Base-by-base conservation (phyloP, 2,888 invertebrate species). In the Hypomecis atomaria region DNA sequence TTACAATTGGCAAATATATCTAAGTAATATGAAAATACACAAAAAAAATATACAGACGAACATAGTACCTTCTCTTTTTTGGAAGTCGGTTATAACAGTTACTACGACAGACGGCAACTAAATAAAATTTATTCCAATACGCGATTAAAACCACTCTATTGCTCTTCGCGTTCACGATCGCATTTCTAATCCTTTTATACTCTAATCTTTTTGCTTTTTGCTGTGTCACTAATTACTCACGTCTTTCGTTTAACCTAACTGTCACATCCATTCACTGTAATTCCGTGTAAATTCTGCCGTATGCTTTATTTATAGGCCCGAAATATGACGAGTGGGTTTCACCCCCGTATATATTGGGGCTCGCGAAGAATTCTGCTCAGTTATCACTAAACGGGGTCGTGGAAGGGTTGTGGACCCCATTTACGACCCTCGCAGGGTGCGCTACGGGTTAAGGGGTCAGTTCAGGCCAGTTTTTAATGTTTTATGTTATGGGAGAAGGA, bases 261-360 rank as follows among this genome's bases (percentile, higher is more conserved):
- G 59, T 37, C 64, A 60, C 56, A 52, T 65, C 64, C 42, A 53
- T 36, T 11, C 11, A 4, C 42, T 23, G 23, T 59, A 59, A 5
- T 38, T 59, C 54, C 1, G 45, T 13, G 56, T 53, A 13, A 33
- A 33, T 36, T 13, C 52, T 34, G 23, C 7, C 43, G 33, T 63
- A 59, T 42, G 60, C 9, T 34, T 52, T 65, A 65, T 65, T 60
- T 56, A 56, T 59, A 65, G 52, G 36, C 33, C 47, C 37, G 44
- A 60, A 65, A 56, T 60, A 50, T 65, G 49, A 44, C 59, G 69
- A 61, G 64, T 69, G 66, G 62, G 59, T 48, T 71, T 11, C 42
- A 10, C 49, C 23, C 60, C 57, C n/a, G 67, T 76, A 76, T 77
- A 77, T 74, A 77, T 66, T 61, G 50, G 40, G 56, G 58, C 54